Evolutionary conservation across 30 jellyfish, hydroid and myxozoan genomes (phyloP), one percentile per base, ranked within the genome.

Genomic region (Aurelia sp.): DNA sequence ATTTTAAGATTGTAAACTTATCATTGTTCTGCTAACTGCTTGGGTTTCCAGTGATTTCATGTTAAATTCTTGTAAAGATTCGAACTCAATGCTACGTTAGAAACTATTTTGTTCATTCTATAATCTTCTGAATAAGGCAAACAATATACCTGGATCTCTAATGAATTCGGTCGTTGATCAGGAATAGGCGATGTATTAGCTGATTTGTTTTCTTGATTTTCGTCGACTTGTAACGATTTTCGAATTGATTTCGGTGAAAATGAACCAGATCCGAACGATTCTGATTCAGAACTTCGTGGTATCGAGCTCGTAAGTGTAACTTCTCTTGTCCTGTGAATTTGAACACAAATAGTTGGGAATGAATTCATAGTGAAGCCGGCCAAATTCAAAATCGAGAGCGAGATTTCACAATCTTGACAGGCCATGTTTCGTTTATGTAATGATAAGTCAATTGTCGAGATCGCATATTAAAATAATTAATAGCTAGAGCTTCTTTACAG

Each of bases 211-310:
- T 84, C 93, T 51, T 72, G 84, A 18, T 72, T 69, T 60, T 84
- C 93, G 21, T 84, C 93, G 53, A 70, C 35, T 44, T 73, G 93
- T 48, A 84, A 66, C 11, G 93, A 84, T 47, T 84, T 84, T 62
- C 93, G 93, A 21, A 84, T 84, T 4, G 93, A 84, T 44, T 84
- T 84, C 20, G 93, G 93, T 33, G 93, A 84, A 27, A 84, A 84
- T 17, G 93, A 84, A 17, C 82, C 93, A 6, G 93, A 84, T 10
- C 93, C 87, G 47, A 84, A 84, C 22, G 87, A 71, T 41, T 84
- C 93, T 10, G 86, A 71, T 30, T 84, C 93, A 11, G 93, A 84
- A 22, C 74, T 71, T 21, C 93, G 93, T 11, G 93, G 87, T 6
- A 72, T 47, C 13, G 93, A 84, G 83, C 93, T 73, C 1, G 87